Evolutionary conservation across 1,140 invertebrate species (phyloP).

Genomic region (Brachionus calyciflorus): DNA sequence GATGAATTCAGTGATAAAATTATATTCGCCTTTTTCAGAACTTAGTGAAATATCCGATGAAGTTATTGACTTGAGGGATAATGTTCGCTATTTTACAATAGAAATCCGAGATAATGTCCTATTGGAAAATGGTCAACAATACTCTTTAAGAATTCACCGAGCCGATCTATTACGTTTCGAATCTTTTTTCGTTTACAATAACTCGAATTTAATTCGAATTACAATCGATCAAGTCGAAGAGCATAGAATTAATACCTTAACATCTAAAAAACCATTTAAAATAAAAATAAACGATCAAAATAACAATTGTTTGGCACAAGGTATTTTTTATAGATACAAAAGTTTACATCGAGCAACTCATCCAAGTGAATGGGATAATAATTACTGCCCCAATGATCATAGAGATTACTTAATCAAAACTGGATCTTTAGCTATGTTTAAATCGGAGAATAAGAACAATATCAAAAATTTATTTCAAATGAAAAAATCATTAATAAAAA

Average conservation of each 20-base stretch:
- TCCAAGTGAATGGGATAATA: neutral
- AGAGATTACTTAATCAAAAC: too few species aligned
- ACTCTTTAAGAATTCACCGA: neutral
- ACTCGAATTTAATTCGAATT: neutral
- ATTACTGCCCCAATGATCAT: neutral
- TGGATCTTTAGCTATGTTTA: too few species aligned
- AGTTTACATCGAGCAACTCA: neutral
- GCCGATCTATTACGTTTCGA: neutral
- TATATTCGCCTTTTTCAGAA: neutral
- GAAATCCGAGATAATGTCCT: neutral
- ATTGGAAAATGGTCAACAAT: neutral
- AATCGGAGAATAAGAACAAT: too few species aligned
- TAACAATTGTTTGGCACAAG: constrained; percentile 3
- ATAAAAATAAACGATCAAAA: constrained; percentile 8
- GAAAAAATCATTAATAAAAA: too few species aligned
- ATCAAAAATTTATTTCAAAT: too few species aligned
- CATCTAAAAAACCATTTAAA: neutral
- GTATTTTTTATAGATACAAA: constrained; percentile 34
- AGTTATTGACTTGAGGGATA: neutral
- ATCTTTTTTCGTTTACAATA: neutral
- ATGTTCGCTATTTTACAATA: neutral
- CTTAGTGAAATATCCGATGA: neutral
- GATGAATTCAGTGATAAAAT: constrained; percentile 3
- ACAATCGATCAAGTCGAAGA: neutral
- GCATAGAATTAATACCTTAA: neutral